These are phyloP conservation scores for Jaculus jaculus DNA, from an alignment of 2,113 vertebrate genomes.

Conservation along the genomic window DNA sequence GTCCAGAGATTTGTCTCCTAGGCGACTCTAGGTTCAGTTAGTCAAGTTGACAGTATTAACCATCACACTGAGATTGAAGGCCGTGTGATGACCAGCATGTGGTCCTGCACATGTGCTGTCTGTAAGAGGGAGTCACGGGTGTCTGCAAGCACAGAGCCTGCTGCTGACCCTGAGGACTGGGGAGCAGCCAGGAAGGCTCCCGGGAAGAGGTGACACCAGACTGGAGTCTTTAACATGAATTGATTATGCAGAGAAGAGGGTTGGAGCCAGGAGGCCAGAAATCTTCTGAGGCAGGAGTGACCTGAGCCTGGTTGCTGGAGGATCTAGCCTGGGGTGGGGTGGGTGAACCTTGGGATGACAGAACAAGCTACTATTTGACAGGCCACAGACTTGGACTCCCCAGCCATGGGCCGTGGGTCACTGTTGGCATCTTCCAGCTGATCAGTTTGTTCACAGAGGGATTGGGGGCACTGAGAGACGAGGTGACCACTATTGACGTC, in stretches of 20 bases:
- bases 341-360: background rate
- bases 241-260: background rate
- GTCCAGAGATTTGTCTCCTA: no score
- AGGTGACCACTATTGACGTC: no score
- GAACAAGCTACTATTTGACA: background rate
- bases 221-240: background rate
- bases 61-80: no score
- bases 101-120: background rate
- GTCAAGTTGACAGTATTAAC: no score
- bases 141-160: background rate
- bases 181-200: background rate
- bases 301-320: background rate
- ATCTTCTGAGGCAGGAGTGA: background rate
- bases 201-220: background rate
- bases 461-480: no score
- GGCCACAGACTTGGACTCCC: no score
- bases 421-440: no score
- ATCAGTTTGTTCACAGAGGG: no score
- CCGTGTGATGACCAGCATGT: background rate
- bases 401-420: background rate
- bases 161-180: background rate
- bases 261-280: background rate
- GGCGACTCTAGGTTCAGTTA: no score
- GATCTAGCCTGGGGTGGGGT: no score
- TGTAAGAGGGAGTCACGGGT: no score